Conservation (phyloP, 2,797 vertebrate species). For the Salmo trutta region DNA sequence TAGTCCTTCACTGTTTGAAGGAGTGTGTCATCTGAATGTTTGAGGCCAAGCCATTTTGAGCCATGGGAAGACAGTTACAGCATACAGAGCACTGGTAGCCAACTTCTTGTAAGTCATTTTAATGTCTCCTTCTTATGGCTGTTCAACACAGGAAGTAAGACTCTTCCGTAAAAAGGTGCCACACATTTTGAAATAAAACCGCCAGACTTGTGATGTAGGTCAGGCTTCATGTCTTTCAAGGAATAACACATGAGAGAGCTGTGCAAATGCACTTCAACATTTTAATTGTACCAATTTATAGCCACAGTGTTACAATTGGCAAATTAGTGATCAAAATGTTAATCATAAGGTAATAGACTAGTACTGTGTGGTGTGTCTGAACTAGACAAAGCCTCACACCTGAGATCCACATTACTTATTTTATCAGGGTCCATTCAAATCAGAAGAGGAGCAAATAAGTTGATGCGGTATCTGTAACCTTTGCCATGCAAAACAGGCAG, state of each 20-base stretch:
- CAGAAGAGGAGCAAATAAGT: background rate
- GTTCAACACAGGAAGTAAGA: slow-evolving; percentile 20
- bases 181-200: background rate
- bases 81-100: no score
- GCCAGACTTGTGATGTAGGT: background rate
- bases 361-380: background rate
- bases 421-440: background rate
- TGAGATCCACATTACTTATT: background rate
- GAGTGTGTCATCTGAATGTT: no score
- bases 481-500: background rate
- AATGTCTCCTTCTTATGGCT: no score
- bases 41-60: no score
- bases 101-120: no score
- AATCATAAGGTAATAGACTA: background rate
- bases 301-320: background rate
- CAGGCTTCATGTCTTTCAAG: background rate
- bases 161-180: slow-evolving; percentile 13
- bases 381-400: background rate
- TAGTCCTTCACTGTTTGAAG: no score
- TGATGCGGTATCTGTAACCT: background rate
- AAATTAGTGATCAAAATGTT: background rate
- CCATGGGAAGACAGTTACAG: no score
- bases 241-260: background rate
- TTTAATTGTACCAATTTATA: background rate
- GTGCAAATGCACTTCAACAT: background rate